phyloP scores from a whole-genome alignment of 2,888 invertebrate species.

The Diplazon laetatorius region DNA sequence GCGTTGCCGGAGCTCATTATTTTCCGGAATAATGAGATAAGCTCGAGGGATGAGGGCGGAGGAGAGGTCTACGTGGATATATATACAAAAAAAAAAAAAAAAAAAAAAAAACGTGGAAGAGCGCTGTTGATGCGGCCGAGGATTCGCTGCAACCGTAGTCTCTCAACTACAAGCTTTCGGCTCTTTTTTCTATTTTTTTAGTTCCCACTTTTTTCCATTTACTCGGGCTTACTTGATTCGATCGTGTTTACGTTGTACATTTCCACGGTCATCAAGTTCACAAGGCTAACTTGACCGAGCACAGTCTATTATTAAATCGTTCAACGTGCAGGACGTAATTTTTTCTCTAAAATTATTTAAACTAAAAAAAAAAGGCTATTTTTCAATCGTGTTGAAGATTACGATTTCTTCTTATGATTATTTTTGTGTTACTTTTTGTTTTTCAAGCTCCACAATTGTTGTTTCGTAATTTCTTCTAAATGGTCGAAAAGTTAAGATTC shows the following conservation, averaged over 20 bases:
- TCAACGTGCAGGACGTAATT: no score
- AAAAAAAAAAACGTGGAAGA: not conserved
- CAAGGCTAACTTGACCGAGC: not conserved
- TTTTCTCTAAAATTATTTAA: no score
- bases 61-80: not conserved
- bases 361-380: no score
- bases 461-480: not conserved
- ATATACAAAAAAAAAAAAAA: not conserved
- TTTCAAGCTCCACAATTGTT: no score
- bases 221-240: not conserved
- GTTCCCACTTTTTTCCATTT: not conserved
- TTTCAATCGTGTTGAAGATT: no score
- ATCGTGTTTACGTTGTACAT: not conserved
- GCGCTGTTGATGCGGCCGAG: not conserved
- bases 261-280: not conserved
- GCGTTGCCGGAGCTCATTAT: conserved; percentile 55
- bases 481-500: not conserved
- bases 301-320: not conserved
- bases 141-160: conserved; percentile 4
- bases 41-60: conserved; percentile 47
- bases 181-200: conserved; percentile 8
- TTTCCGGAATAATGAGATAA: conserved; percentile 59
- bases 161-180: not conserved
- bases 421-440: no score
- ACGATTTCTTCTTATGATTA: no score